Evolutionary conservation across 2,797 vertebrate genomes (phyloP).

Genomic region (Cyclopterus lumpus): DNA sequence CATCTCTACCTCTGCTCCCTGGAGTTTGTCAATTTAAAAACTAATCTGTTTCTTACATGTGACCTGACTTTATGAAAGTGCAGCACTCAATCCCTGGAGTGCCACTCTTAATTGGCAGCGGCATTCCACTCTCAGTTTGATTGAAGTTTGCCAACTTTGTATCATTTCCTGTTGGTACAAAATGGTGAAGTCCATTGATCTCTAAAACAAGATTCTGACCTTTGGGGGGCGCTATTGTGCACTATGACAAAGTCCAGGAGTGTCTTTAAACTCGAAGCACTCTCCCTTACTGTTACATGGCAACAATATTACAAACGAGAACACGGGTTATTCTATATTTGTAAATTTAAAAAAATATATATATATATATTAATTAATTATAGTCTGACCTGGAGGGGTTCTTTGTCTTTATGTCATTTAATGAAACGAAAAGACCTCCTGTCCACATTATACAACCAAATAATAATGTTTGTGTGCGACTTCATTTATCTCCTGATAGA

Average conservation of each 20-base stretch:
- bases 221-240: constrained; percentile 20
- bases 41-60: neutral
- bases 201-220: neutral
- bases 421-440: constrained; percentile 59
- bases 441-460: constrained; percentile 86
- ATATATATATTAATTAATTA: too few species aligned
- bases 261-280: constrained; percentile 40
- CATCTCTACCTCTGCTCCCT: neutral
- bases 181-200: neutral
- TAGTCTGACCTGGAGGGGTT: constrained; percentile 44
- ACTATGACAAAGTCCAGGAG: constrained; percentile 15
- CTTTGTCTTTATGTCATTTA: constrained; percentile 61
- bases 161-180: neutral
- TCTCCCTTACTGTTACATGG: constrained; percentile 49
- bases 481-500: constrained; percentile 83
- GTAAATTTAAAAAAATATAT: constrained; percentile 49
- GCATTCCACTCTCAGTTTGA: too few species aligned
- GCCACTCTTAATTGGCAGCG: too few species aligned
- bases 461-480: constrained; percentile 80
- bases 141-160: neutral
- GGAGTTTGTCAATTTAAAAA: neutral
- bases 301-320: constrained; percentile 51
- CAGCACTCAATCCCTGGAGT: neutral
- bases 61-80: neutral
- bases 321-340: constrained; percentile 69